phyloP scores from a whole-genome alignment of 1,140 invertebrate genomes.

The Drosophila elegans region DNA sequence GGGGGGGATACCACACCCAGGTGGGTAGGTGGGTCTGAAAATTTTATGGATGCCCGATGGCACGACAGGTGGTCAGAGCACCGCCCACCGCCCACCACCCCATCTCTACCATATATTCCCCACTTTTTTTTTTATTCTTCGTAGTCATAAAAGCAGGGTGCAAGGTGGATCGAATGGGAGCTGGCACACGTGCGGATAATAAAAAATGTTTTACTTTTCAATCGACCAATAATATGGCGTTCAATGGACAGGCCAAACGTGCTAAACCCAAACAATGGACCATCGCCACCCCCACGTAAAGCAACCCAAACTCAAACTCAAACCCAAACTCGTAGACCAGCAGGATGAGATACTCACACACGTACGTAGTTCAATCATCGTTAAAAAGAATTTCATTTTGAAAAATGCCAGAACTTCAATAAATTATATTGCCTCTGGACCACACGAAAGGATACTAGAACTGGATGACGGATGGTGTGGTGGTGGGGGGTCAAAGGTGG shows the following conservation, averaged over 20 bases:
- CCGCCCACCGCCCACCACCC: slow-evolving; percentile 27
- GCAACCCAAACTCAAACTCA: too few species aligned
- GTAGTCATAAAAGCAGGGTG: slow-evolving; percentile 64
- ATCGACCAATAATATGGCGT: slow-evolving; percentile 82
- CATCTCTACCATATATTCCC: slow-evolving; percentile 50
- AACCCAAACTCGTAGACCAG: slow-evolving; percentile 5
- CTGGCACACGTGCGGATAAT: slow-evolving; percentile 76
- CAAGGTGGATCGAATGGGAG: slow-evolving; percentile 38
- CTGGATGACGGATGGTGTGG: not conserved
- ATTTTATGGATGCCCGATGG: slow-evolving; percentile 66
- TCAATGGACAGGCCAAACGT: slow-evolving; percentile 77
- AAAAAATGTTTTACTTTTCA: slow-evolving; percentile 83
- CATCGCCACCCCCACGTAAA: not conserved
- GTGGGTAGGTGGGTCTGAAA: slow-evolving; percentile 76
- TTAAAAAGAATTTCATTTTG: slow-evolving; percentile 82
- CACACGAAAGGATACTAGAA: slow-evolving; percentile 3
- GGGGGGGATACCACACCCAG: slow-evolving; percentile 36
- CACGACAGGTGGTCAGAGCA: slow-evolving; percentile 66
- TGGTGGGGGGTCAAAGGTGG: not conserved
- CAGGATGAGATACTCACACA: slow-evolving; percentile 29
- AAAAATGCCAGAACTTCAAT: slow-evolving; percentile 81
- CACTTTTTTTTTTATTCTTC: slow-evolving; percentile 26
- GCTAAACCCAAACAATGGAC: slow-evolving; percentile 64
- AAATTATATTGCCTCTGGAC: slow-evolving; percentile 73
- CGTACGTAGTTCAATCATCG: slow-evolving; percentile 75